phyloP scores from a whole-genome alignment of 1,140 invertebrate genomes.

The Anastatus disparis region DNA sequence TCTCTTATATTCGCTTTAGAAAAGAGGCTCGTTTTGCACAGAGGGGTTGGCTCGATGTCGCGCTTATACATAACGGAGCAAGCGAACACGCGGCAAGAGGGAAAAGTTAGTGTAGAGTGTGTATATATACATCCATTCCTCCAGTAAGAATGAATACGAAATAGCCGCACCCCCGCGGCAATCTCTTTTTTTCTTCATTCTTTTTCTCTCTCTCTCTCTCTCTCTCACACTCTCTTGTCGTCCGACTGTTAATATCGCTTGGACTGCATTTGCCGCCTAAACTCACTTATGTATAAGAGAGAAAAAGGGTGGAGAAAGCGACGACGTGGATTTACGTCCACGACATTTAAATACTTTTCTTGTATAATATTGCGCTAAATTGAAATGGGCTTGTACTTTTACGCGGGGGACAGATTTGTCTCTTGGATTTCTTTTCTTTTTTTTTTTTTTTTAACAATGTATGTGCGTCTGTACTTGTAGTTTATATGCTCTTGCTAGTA shows the following conservation, averaged over 20 bases:
- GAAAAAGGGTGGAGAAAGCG: slow-evolving; percentile 28
- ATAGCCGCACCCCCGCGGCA: slow-evolving; percentile 30
- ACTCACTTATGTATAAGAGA: slow-evolving; percentile 48
- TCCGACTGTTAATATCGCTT: slow-evolving; percentile 49
- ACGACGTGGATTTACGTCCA: slow-evolving; percentile 42
- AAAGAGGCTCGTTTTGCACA: neutral
- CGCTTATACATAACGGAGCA: neutral
- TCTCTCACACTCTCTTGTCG: slow-evolving; percentile 42
- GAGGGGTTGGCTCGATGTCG: slow-evolving; percentile 16
- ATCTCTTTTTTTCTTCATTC: no score
- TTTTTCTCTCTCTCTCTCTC: slow-evolving; percentile 36
- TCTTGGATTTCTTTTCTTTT: no score
- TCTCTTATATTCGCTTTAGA: neutral
- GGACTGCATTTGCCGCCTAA: slow-evolving; percentile 45
- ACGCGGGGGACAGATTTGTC: slow-evolving; percentile 24
- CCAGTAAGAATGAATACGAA: slow-evolving; percentile 43
- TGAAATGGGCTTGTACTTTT: slow-evolving; percentile 37
- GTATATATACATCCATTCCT: slow-evolving; percentile 34
- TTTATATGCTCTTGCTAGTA: neutral
- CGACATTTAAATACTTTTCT: slow-evolving; percentile 43
- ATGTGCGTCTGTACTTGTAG: neutral
- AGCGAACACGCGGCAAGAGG: no score
- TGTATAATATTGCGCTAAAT: slow-evolving; percentile 38
- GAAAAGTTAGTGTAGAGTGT: neutral
- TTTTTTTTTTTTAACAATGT: no score